Evolutionary conservation across 2,113 vertebrate species (phyloP), one percentile per base, ranked within the genome.

Genomic region (Chiloscyllium plagiosum): DNA sequence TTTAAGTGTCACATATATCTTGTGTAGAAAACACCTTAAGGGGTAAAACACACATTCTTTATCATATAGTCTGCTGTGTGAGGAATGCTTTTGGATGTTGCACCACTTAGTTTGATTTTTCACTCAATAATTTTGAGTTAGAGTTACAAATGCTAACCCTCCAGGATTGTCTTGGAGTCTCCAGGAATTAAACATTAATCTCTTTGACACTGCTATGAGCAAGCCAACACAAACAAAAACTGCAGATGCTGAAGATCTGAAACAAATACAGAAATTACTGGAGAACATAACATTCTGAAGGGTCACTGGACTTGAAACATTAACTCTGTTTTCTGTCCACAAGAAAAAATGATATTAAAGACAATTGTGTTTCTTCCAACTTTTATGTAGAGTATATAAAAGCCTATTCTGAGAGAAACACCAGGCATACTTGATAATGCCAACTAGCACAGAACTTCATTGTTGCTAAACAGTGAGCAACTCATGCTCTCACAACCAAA

Each of bases 171-270:
- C 76, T 33, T n/a, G 33, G 29, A n/a, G 1, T 78, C 33, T n/a
- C 76, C 76, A 78, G 76, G 76, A 78, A 78, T 78, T 78, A 78
- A 78, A 78, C 22, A 78, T 78, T 78, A 78, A 72, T 72, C 70
- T 72, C 70, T 26, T 72, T 24, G 76, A 78, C 33, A 78, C 33
- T 78, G 76, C 6, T 72, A 24, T 26, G 24, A 37, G 76, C 33
- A n/a, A 78, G 4, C 76, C 76, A 78, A n/a, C 12, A 12, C 56
- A 61, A 61, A 61, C 56, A 61, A 61, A 61, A 61, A 61, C 56
- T 61, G 56, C 56, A 61, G 56, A 61, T 12, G 56, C 7, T 61
- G 56, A 61, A 61, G 56, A 61, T 61, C 56, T 61, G 56, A 61
- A 61, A 61, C 56, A 61, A 61, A 61, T 61, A 12, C 10, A 12